Evolutionary conservation across 2,888 invertebrate species (phyloP), one percentile per base, ranked within the genome.

Genomic region (Volucella bombylans): DNA sequence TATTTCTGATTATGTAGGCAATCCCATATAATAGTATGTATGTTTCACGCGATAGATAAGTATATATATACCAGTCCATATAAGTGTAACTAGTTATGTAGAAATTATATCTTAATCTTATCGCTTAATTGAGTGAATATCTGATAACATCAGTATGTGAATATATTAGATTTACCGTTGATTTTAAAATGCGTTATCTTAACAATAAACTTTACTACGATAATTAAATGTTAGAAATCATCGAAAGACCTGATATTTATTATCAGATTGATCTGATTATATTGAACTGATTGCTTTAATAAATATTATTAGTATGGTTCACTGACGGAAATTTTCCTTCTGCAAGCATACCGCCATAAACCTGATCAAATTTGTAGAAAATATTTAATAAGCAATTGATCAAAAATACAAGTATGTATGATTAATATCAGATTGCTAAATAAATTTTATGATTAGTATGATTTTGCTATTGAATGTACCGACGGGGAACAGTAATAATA

Each of bases 211-310:
- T 23, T 47, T 8, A 45, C 41, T 57, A 50, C 31, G 50, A 64
- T 64, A 68, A 23, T 68, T 68, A 45, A 52, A 57, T 15, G 61
- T 73, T 68, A 64, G 15, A 14, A 38, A 15, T 59, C 64, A 55
- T 73, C 59, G 50, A 38, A 62, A 59, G 45, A 64, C 45, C 62
- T 64, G 23, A 59, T 59, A 41, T 15, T 47, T 62, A 50, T 55
- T 76, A 81, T 62, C 69, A 62, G 49, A 76, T 64, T 69, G 55
- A 69, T 81, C 69, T 59, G 52, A 81, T 69, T 64, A 62, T 68
- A 68, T 80, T 61, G 15, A 12, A 1, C 49, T 73, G 68, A 68
- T 73, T 61, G 15, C 61, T 38, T 62, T 73, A 80, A 38, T 47
- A 52, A 54, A 62, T 55, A 55, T 59, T 61, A 12, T 15, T 38